Conservation (phyloP, 2,113 vertebrate genomes). For the Aepyceros melampus region DNA sequence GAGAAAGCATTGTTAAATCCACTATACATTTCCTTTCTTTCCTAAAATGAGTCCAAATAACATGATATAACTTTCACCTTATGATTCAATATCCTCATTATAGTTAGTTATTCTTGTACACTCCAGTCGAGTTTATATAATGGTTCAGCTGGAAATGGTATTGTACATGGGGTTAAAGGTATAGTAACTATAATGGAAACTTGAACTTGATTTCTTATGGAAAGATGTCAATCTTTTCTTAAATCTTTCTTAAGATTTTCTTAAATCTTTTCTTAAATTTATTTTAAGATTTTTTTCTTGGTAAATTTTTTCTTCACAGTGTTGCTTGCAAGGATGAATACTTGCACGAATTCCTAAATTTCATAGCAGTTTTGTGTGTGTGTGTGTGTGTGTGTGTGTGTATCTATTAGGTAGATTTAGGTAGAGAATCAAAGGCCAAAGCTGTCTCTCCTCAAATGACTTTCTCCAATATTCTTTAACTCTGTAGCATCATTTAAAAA, state of each 20-base stretch:
- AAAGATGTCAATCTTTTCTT: not conserved
- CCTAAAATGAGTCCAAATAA: not conserved
- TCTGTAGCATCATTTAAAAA: not conserved
- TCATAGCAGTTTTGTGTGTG: not conserved
- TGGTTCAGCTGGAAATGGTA: not conserved
- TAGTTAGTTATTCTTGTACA: not conserved
- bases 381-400: not conserved
- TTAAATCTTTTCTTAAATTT: no score
- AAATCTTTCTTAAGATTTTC: not conserved
- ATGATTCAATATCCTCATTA: not conserved
- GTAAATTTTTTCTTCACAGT: not conserved
- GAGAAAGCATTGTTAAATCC: not conserved
- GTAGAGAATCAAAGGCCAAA: not conserved
- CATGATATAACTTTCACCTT: conserved; percentile 29
- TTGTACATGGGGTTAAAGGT: not conserved
- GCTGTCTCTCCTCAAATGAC: not conserved
- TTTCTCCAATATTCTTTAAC: not conserved
- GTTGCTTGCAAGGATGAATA: not conserved
- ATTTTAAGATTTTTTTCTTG: not conserved
- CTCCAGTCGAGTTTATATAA: not conserved
- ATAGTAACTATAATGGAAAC: not conserved
- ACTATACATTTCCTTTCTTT: not conserved
- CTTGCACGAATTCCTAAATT: not conserved
- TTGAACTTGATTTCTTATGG: not conserved
- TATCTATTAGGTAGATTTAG: not conserved